Evolutionary conservation across 2,888 invertebrate species (phyloP).

Genomic region (Aphodius granarius): DNA sequence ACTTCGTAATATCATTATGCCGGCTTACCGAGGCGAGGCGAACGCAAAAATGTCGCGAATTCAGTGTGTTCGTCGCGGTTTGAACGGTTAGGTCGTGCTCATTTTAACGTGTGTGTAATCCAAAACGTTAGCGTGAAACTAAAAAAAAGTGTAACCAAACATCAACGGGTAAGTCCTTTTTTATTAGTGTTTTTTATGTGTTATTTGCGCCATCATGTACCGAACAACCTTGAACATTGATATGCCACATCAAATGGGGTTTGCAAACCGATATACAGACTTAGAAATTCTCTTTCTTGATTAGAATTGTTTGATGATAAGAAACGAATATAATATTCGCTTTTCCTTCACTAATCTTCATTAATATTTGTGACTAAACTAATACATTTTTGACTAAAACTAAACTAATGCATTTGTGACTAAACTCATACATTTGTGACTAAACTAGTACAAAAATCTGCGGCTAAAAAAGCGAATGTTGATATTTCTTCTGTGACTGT

Average conservation of each 20-base stretch:
- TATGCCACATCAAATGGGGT: constrained; percentile 45
- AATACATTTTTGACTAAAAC: neutral
- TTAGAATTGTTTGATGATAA: constrained; percentile 19
- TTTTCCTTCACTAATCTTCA: constrained; percentile 10
- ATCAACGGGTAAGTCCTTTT: constrained; percentile 24
- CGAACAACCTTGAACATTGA: constrained; percentile 29
- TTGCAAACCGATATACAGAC: constrained; percentile 41
- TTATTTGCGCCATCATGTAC: constrained; percentile 24
- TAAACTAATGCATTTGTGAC: neutral
- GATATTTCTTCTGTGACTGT: constrained; percentile 23
- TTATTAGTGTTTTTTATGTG: neutral
- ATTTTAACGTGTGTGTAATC: constrained; percentile 1
- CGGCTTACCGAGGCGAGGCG: constrained; percentile 12
- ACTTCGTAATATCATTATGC: constrained; percentile 36
- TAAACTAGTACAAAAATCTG: neutral
- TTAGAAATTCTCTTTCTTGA: constrained; percentile 21
- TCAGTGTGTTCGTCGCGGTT: neutral
- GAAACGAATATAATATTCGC: constrained; percentile 27
- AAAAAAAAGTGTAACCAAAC: neutral
- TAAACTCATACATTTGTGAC: neutral
- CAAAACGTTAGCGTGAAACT: too few species aligned
- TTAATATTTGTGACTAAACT: neutral
- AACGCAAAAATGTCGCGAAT: neutral
- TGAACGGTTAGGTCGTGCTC: neutral
- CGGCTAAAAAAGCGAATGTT: constrained; percentile 21